Conservation (phyloP, 1,140 invertebrate species). For the Pemphigus obesinymphae region DNA sequence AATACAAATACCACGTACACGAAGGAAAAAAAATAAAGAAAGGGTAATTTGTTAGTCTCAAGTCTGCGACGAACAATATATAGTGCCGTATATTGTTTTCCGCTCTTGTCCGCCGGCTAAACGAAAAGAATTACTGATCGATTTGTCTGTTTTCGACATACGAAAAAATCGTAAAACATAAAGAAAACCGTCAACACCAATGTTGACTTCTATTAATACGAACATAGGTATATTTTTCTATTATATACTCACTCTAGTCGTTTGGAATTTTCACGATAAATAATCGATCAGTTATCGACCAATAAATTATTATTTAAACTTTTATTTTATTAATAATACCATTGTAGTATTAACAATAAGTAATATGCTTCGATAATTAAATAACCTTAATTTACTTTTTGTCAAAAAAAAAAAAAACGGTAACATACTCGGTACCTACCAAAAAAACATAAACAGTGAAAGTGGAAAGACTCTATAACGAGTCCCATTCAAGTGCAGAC, state of each 20-base stretch:
- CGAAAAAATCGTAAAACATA: constrained; percentile 33
- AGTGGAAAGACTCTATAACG: neutral
- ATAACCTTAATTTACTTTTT: neutral
- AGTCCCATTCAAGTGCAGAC: neutral
- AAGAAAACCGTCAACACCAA: constrained; percentile 31
- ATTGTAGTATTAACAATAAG: neutral
- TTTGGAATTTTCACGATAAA: neutral
- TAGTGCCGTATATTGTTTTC: constrained; percentile 34
- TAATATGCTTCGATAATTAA: neutral
- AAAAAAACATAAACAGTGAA: neutral
- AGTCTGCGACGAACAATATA: constrained; percentile 35
- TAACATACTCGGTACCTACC: neutral
- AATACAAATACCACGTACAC: neutral
- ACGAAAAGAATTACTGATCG: constrained; percentile 36
- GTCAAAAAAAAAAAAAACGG: neutral
- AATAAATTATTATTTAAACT: neutral
- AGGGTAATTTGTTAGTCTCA: constrained; percentile 37
- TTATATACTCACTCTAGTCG: neutral
- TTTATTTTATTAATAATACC: neutral
- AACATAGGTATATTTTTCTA: neutral
- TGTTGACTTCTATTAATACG: constrained; percentile 1
- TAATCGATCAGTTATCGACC: neutral
- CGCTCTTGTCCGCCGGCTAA: constrained; percentile 24
- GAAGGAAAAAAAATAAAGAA: constrained; percentile 12
- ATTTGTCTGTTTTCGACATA: constrained; percentile 37